Percentiles rank a stretch among this genome's conserved stretches.
These are phyloP conservation scores for Meda fulgida DNA, from an alignment of 2,797 vertebrate species.

Conservation along the genomic window DNA sequence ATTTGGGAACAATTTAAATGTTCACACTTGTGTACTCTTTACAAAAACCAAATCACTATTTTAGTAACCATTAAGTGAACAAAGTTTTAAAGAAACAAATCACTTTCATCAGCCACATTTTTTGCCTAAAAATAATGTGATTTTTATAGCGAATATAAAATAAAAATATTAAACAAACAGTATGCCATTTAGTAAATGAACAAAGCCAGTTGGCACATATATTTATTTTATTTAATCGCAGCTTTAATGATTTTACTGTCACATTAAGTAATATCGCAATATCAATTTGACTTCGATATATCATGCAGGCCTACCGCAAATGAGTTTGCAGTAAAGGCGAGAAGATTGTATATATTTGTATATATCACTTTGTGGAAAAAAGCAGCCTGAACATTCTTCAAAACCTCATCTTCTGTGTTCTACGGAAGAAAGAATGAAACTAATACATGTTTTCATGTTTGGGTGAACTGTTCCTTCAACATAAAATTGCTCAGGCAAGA, in stretches of 20 bases:
- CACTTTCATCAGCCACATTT: no score
- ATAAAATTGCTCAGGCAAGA: slow-evolving; percentile 1
- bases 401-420: slow-evolving; percentile 2
- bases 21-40: neutral
- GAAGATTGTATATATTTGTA: no score
- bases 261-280: neutral
- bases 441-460: neutral
- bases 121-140: no score
- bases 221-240: neutral
- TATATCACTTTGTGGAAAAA: neutral
- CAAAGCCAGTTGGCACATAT: neutral
- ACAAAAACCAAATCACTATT: neutral
- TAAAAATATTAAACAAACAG: neutral
- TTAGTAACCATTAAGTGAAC: neutral
- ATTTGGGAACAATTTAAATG: no score
- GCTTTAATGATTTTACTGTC: neutral
- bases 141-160: neutral
- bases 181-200: neutral
- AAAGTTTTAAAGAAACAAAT: neutral
- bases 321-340: no score
- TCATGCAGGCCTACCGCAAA: neutral
- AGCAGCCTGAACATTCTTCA: neutral
- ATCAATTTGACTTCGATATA: neutral
- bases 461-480: neutral
- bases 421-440: neutral